Conservation (phyloP, 2,888 invertebrate genomes). For the Perdita meconis region DNA sequence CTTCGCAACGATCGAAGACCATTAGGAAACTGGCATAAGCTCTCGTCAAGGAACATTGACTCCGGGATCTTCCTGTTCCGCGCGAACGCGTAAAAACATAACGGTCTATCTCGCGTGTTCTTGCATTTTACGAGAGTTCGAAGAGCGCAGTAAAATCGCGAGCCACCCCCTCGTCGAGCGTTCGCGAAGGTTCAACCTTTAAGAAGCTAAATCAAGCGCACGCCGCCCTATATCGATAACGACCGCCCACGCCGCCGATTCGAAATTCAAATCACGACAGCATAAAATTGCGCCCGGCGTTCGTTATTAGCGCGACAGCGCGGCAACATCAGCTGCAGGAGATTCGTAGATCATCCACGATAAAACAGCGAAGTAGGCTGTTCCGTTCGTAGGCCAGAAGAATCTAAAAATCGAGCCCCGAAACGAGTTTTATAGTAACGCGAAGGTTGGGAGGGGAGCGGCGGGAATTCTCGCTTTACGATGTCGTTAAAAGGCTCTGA, state of each 20-base stretch:
- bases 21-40: not conserved
- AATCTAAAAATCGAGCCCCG: not conserved
- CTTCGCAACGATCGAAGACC: not conserved
- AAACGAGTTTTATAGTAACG: conserved; percentile 12
- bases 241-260: not conserved
- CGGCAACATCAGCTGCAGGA: not conserved
- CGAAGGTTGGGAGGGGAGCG: not conserved
- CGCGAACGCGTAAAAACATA: conserved; percentile 4
- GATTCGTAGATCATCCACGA: not conserved
- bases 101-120: not conserved
- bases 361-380: not conserved
- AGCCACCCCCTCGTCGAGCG: not conserved
- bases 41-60: not conserved
- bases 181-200: not conserved
- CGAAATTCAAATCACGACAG: not conserved
- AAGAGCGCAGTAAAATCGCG: conserved; percentile 22
- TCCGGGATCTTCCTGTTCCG: not conserved
- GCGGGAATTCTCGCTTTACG: conserved; percentile 27
- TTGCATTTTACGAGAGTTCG: conserved; percentile 26
- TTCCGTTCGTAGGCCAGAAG: not conserved
- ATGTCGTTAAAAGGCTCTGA: conserved; percentile 34
- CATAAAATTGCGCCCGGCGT: not conserved
- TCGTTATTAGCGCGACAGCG: not conserved
- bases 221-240: not conserved
- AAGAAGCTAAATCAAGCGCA: not conserved